These are phyloP conservation scores for Dendrolimus punctatus DNA, from an alignment of 1,140 invertebrate species.

Conservation along the genomic window DNA sequence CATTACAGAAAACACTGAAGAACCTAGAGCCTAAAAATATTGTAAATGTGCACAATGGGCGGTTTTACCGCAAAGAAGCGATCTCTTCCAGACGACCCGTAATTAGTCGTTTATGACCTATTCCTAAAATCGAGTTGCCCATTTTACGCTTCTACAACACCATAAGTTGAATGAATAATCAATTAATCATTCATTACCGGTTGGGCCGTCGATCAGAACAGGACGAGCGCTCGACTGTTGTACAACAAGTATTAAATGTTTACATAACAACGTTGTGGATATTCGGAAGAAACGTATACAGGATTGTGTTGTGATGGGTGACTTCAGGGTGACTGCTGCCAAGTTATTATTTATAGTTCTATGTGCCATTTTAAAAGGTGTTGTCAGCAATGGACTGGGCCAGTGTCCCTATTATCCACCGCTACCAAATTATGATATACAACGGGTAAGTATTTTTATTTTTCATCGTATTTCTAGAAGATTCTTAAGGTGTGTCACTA, in stretches of 20 bases:
- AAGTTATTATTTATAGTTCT: constrained; percentile 22
- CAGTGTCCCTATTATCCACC: constrained; percentile 74
- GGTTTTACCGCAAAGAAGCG: too few species aligned
- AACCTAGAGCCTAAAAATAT: too few species aligned
- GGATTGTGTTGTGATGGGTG: constrained; percentile 37
- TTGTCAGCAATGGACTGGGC: constrained; percentile 67
- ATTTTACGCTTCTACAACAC: too few species aligned
- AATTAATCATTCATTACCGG: not conserved
- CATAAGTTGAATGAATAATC: not conserved
- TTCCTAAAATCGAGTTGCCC: too few species aligned
- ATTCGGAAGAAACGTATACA: not conserved
- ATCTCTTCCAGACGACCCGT: too few species aligned
- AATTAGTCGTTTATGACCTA: too few species aligned
- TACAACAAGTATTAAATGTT: constrained; percentile 35
- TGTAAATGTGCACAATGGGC: too few species aligned
- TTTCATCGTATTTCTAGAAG: not conserved
- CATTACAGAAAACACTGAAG: too few species aligned
- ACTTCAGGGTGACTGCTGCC: constrained; percentile 30
- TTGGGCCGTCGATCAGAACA: constrained; percentile 1
- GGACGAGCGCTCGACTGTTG: constrained; percentile 15
- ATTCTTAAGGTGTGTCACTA: too few species aligned
- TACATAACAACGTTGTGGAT: constrained; percentile 37
- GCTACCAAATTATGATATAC: constrained; percentile 75
- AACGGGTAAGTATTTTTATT: constrained; percentile 63
- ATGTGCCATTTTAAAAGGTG: constrained; percentile 25